Base-by-base conservation (phyloP, 2,113 vertebrate species). In the Sula dactylatra region DNA sequence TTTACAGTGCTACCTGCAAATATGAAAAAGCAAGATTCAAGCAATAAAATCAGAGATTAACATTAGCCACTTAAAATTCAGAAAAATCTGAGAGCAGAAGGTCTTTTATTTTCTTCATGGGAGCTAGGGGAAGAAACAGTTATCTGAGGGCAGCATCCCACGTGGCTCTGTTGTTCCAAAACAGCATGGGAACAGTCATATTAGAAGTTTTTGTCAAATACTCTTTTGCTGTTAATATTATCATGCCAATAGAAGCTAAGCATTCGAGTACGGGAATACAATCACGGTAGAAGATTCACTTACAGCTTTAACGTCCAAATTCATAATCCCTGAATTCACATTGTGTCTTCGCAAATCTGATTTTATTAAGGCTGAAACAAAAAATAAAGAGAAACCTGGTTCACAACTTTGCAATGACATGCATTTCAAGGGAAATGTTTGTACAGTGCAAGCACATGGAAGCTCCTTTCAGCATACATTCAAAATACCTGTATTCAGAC, bases 321-420 rank as follows among this genome's bases (percentile, higher is more conserved):
- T 96, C 27, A 93, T 76, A 50, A 97, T 96, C 61, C 98, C 98
- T 59, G 97, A 96, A 97, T 99, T 99, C 87, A 99, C 94, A 31
- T 98, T 99, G 95, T 99, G 98, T 96, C 99, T 98, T 97, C 98
- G 99, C 95, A 99, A 97, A 62, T 99, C 99, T 20, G 99, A 99
- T 96, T 99, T 99, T 96, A 99, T 99, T 95, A 99, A 98, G 49
- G 98, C 99, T 99, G 96, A 56, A 97, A 97, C 13, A 95, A 29
- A 87, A 72, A 40, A 45, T 2, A 24, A 54, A 78, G 29, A 54
- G 27, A 85, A 87, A 88, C 25, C 6, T 70, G 24, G n/a, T 81
- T 95, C 29, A 67, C 38, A 76, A 49, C 29, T 95, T 82, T 34
- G 78, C 55, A 93, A 17, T 70, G 45, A 25, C 36, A 26, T 7